These are phyloP conservation scores for Drosophila nigrodunni DNA, from an alignment of 1,140 invertebrate species.

Conservation along the genomic window DNA sequence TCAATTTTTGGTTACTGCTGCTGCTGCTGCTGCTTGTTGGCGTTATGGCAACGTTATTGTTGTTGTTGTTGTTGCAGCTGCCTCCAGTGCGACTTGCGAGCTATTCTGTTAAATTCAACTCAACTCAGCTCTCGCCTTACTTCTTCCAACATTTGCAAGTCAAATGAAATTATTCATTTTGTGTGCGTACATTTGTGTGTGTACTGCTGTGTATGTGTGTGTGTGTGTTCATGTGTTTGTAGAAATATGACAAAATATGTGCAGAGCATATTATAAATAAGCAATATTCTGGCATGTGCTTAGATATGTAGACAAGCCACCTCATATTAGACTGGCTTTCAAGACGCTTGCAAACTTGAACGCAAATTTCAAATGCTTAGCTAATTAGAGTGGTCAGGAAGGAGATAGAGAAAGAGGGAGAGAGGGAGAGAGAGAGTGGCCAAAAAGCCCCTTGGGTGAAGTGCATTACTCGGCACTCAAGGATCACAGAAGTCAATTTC, in stretches of 20 bases:
- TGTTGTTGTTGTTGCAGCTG: conserved; percentile 23
- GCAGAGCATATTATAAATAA: conserved; percentile 60
- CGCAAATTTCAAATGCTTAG: conserved; percentile 50
- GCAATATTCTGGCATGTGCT: conserved; percentile 49
- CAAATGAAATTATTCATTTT: conserved; percentile 80
- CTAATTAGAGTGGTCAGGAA: conserved; percentile 51
- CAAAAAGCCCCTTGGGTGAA: conserved; percentile 11
- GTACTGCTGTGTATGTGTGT: background rate
- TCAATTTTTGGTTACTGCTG: conserved; percentile 9
- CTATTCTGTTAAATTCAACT: conserved; percentile 40
- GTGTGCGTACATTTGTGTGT: conserved; percentile 27
- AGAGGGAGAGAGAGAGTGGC: background rate
- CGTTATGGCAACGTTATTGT: conserved; percentile 43
- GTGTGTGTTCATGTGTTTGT: background rate
- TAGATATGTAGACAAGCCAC: conserved; percentile 43
- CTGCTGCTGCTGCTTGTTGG: conserved; percentile 39
- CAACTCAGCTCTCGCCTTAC: conserved; percentile 44
- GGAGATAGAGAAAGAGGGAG: background rate
- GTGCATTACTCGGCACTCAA: background rate
- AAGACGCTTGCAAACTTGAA: background rate
- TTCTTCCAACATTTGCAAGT: conserved; percentile 73
- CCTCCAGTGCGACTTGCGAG: conserved; percentile 33
- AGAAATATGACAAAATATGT: conserved; percentile 40
- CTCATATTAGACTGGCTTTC: background rate
- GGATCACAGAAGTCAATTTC: conserved; percentile 6